Conservation (phyloP, 2,888 invertebrate genomes). For the Metalampra italica region DNA sequence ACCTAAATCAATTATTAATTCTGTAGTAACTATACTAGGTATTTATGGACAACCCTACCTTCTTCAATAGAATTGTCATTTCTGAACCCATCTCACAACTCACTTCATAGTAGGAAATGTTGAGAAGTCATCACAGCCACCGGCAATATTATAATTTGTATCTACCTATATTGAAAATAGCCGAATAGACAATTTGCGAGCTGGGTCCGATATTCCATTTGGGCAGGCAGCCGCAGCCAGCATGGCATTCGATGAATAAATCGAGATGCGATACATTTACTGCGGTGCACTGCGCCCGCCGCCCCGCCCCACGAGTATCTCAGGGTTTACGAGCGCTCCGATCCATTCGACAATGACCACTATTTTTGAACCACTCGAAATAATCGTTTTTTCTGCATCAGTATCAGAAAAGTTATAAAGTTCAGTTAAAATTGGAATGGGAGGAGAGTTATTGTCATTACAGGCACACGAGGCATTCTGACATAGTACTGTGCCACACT, state of each 20-base stretch:
- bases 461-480: too few species aligned
- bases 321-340: slow-evolving; percentile 20
- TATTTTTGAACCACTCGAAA: slow-evolving; percentile 15
- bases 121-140: neutral
- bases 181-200: slow-evolving; percentile 3
- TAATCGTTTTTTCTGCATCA: neutral
- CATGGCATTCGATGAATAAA: slow-evolving; percentile 12
- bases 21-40: too few species aligned
- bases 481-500: too few species aligned
- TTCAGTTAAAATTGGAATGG: too few species aligned
- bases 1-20: too few species aligned
- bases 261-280: slow-evolving; percentile 13
- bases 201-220: slow-evolving; percentile 10
- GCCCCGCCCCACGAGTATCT: slow-evolving; percentile 16
- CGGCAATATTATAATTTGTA: neutral
- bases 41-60: too few species aligned
- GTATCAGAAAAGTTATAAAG: too few species aligned
- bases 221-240: slow-evolving; percentile 1
- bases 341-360: slow-evolving; percentile 11
- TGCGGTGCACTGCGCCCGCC: slow-evolving; percentile 3
- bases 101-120: too few species aligned
- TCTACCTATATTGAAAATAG: neutral
- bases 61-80: too few species aligned
- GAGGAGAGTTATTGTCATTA: too few species aligned
- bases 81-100: too few species aligned